These are phyloP conservation scores for Monopterus albus DNA, from an alignment of 2,113 vertebrate genomes.

Conservation along the genomic window DNA sequence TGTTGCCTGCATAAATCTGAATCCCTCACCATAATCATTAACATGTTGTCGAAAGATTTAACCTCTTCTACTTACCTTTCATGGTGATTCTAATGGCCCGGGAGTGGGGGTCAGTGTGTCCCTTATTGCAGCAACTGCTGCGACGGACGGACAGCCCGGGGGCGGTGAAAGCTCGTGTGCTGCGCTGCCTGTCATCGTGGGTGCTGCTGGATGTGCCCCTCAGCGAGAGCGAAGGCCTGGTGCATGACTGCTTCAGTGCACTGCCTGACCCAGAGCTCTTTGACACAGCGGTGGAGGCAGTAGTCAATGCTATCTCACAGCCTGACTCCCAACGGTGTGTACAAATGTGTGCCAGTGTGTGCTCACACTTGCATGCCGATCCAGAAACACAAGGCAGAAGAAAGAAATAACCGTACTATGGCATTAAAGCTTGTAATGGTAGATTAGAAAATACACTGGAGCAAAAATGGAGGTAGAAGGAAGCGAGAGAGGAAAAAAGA, in stretches of 20 bases:
- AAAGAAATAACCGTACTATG: background rate
- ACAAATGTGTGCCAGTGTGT: background rate
- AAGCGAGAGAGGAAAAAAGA: background rate
- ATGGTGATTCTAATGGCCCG: no score
- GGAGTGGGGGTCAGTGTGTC: constrained; percentile 93
- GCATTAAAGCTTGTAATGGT: background rate
- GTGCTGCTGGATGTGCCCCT: constrained; percentile 95
- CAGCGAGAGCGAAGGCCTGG: constrained; percentile 93
- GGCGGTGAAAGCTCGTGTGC: constrained; percentile 95
- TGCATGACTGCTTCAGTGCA: constrained; percentile 93
- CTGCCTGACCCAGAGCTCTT: constrained; percentile 96
- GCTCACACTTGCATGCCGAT: background rate
- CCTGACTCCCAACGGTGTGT: constrained; percentile 96
- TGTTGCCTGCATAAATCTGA: no score
- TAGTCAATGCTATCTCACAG: constrained; percentile 98
- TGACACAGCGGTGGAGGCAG: constrained; percentile 95
- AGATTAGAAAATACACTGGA: constrained; percentile 9
- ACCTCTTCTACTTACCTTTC: no score
- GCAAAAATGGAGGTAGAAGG: background rate
- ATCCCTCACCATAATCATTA: no score
- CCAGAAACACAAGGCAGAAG: background rate
- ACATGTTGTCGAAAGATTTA: no score
- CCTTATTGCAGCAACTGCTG: constrained; percentile 94
- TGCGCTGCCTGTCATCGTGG: constrained; percentile 99
- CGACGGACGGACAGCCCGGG: constrained; percentile 92